These are phyloP conservation scores for Morone saxatilis DNA, from an alignment of 2,113 vertebrate species.

Conservation along the genomic window DNA sequence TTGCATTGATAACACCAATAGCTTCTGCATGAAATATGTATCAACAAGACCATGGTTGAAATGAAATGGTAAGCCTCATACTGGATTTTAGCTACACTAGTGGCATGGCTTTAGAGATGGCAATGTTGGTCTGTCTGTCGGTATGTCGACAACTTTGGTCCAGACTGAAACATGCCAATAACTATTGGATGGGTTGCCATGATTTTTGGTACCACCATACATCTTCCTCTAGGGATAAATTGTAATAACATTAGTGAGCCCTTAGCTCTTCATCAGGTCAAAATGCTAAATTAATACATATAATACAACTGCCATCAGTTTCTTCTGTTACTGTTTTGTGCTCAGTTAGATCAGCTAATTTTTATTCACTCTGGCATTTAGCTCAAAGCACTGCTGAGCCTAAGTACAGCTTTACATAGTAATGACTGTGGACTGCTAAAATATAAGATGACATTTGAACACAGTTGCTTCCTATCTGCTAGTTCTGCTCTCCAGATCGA, in stretches of 20 bases:
- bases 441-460: too few relatives aligned
- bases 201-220: background rate
- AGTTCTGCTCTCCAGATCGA: background rate
- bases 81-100: background rate
- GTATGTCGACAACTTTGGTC: too few relatives aligned
- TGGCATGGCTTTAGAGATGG: background rate
- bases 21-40: background rate
- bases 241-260: background rate
- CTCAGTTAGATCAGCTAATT: too few relatives aligned
- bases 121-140: background rate
- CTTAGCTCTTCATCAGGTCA: background rate
- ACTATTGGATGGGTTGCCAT: background rate
- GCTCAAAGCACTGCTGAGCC: too few relatives aligned
- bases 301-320: too few relatives aligned
- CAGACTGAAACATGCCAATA: too few relatives aligned
- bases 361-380: too few relatives aligned
- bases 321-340: too few relatives aligned
- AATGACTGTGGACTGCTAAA: too few relatives aligned
- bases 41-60: constrained; percentile 14
- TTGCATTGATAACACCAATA: background rate
- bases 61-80: background rate
- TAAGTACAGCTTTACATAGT: too few relatives aligned
- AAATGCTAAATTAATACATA: too few relatives aligned
- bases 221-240: background rate
- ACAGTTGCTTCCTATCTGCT: background rate